phyloP scores from a whole-genome alignment of 1,140 invertebrate species.

The Oedothorax gibbosus region DNA sequence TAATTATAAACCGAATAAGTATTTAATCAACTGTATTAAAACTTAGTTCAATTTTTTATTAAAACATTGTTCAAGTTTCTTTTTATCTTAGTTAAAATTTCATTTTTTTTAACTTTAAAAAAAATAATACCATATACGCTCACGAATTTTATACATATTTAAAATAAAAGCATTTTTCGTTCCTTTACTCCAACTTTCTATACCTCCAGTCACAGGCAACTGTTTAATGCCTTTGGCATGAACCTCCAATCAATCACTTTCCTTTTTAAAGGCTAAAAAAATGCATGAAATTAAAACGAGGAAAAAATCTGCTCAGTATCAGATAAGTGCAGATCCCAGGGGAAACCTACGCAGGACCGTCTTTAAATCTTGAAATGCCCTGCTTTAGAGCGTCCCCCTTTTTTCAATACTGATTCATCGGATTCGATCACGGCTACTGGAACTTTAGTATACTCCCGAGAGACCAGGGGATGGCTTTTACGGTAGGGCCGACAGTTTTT shows the following conservation, averaged over 20 bases:
- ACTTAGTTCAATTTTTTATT: too few relatives aligned
- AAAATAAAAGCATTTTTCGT: too few relatives aligned
- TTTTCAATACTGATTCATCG: slow-evolving; percentile 53
- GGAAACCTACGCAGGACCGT: background rate
- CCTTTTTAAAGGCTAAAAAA: background rate
- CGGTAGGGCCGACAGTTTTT: too few relatives aligned
- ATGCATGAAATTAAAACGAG: slow-evolving; percentile 8
- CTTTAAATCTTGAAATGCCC: slow-evolving; percentile 28
- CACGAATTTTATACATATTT: too few relatives aligned
- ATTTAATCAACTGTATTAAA: too few relatives aligned
- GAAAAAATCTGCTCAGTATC: background rate
- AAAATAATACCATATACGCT: too few relatives aligned
- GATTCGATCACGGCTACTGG: slow-evolving; percentile 14
- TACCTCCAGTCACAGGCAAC: too few relatives aligned
- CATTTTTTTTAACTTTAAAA: too few relatives aligned
- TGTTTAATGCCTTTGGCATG: slow-evolving; percentile 12
- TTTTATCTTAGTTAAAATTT: too few relatives aligned
- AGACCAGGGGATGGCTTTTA: slow-evolving; percentile 14
- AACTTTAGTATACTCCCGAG: background rate
- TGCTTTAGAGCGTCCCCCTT: slow-evolving; percentile 30
- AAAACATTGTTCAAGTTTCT: too few relatives aligned
- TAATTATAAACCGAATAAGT: too few relatives aligned
- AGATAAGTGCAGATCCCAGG: slow-evolving; percentile 9
- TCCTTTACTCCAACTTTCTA: too few relatives aligned
- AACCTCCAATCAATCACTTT: slow-evolving; percentile 18